phyloP scores from a whole-genome alignment of 2,888 invertebrate genomes.

The Spilosoma lubricipeda region DNA sequence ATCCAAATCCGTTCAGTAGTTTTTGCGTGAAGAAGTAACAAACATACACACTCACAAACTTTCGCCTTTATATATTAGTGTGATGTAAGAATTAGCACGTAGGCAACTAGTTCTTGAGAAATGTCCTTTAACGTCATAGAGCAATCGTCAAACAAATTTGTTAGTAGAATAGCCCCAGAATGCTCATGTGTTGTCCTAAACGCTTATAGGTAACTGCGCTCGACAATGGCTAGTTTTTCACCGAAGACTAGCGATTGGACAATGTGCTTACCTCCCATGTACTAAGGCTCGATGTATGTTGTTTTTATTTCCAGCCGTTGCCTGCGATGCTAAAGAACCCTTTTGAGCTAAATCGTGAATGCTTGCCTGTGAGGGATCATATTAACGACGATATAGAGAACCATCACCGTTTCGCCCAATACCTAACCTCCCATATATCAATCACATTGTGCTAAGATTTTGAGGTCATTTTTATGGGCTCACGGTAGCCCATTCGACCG shows the following conservation, averaged over 20 bases:
- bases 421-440: constrained; percentile 81
- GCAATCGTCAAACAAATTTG: constrained; percentile 25
- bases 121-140: not conserved
- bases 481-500: constrained; percentile 57
- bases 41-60: too few species aligned
- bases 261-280: constrained; percentile 77
- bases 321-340: constrained; percentile 86
- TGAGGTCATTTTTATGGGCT: constrained; percentile 58
- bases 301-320: constrained; percentile 87
- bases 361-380: constrained; percentile 87
- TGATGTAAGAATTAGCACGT: not conserved
- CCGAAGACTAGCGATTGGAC: constrained; percentile 68
- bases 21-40: too few species aligned
- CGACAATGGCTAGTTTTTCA: constrained; percentile 70
- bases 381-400: constrained; percentile 84
- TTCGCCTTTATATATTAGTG: too few species aligned
- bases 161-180: constrained; percentile 19
- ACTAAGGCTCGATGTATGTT: constrained; percentile 86
- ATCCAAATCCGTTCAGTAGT: too few species aligned
- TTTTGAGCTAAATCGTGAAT: constrained; percentile 87
- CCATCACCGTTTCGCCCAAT: constrained; percentile 83
- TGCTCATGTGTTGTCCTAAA: constrained; percentile 73
- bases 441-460: constrained; percentile 83
- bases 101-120: not conserved
- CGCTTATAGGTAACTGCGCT: constrained; percentile 77